Evolutionary conservation across 2,888 invertebrate genomes (phyloP), one percentile per base, ranked within the genome.

Genomic region (Chrysolina americana): DNA sequence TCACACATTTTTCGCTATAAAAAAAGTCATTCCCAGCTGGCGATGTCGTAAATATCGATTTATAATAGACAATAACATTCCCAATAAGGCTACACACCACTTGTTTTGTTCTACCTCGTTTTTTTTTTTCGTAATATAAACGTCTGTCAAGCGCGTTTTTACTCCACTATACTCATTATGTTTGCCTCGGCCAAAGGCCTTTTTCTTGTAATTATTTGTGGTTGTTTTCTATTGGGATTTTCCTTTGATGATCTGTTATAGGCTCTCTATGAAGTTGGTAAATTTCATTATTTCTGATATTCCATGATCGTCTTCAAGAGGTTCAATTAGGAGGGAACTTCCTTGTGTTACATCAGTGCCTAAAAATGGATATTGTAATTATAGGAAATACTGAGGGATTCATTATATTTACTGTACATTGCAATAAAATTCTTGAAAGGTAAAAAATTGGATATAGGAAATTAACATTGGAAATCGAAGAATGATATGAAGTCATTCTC

Each of bases 101-200:
- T n/a, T n/a, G n/a, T n/a, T n/a, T n/a, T n/a, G n/a, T n/a, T n/a
- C n/a, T n/a, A n/a, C n/a, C n/a, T n/a, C n/a, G n/a, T n/a, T n/a
- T n/a, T n/a, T n/a, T n/a, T n/a, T n/a, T n/a, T n/a, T n/a, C n/a
- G n/a, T n/a, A n/a, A n/a, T n/a, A n/a, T n/a, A n/a, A n/a, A n/a
- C n/a, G n/a, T n/a, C n/a, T n/a, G n/a, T n/a, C n/a, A n/a, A n/a
- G n/a, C n/a, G n/a, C n/a, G n/a, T n/a, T n/a, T n/a, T n/a, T n/a
- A n/a, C n/a, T n/a, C n/a, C n/a, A n/a, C n/a, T n/a, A n/a, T 65
- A 68, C 66, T 17, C 23, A 36, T 36, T n/a, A 68, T 68, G 19
- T 62, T 69, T 17, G 59, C 9, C 13, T 69, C 47, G 10, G 47
- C 44, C n/a, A 23, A 44, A 62, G 19, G 19, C 28, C 59, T 62